Evolutionary conservation across 2,113 vertebrate species (phyloP), one percentile per base, ranked within the genome.

Genomic region (Beaufortia kweichowensis): DNA sequence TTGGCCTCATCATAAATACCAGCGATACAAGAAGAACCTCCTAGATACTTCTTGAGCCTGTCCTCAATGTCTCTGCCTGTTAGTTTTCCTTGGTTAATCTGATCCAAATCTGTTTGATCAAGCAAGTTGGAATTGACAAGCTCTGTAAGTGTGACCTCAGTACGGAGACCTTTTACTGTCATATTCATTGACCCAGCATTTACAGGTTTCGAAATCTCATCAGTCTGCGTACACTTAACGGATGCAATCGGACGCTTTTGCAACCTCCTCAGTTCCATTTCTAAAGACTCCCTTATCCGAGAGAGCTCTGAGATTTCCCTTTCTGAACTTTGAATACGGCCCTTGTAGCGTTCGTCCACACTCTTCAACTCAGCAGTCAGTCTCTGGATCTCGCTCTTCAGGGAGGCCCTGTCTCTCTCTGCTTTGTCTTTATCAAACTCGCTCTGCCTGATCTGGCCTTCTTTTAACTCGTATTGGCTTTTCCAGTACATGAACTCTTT

Each of bases 1-100:
- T 95, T 94, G 81, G 92, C 90, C 78, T 99, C 98, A 5, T 98
- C 95, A 81, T 95, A 99, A 83, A 99, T 94, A n/a, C 98, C 98
- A 0, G 98, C 96, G 80, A 99, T 98, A 80, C 96, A 98, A 81
- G 92, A 94, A 3, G 95, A 95, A 62, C 97, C 97, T 50, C 94
- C 89, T 7, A 99, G 92, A 80, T 97, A 99, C 57, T 92, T 90
- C 86, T 94, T 97, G 12, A 97, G 95, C 74, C 90, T 92, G 31
- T 94, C 90, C 48, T 95, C 94, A 43, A 99, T 95, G 64, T 98
- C 95, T 31, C 91, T 91, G 9, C 89, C 86, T 17, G 92, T 92
- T 75, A 98, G 91, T 33, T 76, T 72, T 39, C 97, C 97, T 21
- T 87, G 83, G 56, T 90, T 91, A 12, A 98, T 78, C 61, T 94